Percentiles rank a stretch among this genome's conserved stretches.
Conservation (phyloP, 2,888 invertebrate species). For the Melieria omissa region DNA sequence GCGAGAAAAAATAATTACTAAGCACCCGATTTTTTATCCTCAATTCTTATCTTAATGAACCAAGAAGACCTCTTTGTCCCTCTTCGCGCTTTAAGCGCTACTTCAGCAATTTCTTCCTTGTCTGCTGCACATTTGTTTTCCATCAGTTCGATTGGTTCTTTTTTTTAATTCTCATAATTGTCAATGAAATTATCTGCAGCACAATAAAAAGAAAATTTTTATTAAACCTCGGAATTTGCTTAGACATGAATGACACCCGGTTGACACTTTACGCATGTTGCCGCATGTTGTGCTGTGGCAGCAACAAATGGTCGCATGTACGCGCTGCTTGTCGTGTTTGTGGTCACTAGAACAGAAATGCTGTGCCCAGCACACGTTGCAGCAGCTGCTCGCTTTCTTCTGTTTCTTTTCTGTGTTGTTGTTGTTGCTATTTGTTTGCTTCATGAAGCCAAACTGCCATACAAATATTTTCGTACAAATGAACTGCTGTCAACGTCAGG, state of each 20-base stretch:
- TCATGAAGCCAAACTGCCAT: not conserved
- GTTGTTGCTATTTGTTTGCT: not conserved
- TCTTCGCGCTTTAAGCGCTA: no score
- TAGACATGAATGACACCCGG: not conserved
- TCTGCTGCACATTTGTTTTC: no score
- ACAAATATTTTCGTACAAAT: no score
- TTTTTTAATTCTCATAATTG: constrained; percentile 16
- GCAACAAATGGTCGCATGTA: not conserved
- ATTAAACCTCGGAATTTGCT: constrained; percentile 22
- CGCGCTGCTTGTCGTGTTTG: not conserved
- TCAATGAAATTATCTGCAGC: constrained; percentile 28
- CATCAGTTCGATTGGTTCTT: no score
- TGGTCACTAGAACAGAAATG: not conserved
- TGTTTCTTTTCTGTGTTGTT: not conserved
- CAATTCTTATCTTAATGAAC: no score
- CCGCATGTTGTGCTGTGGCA: not conserved
- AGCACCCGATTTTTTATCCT: no score
- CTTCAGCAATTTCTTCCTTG: no score
- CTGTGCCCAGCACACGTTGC: not conserved
- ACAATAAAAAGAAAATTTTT: constrained; percentile 30
- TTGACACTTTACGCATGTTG: constrained; percentile 1
- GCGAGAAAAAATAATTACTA: no score
- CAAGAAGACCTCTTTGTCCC: no score
- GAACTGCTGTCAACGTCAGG: no score
- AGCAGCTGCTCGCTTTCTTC: not conserved